These are phyloP conservation scores for Girardinus metallicus DNA, from an alignment of 2,797 vertebrate genomes.

Conservation along the genomic window DNA sequence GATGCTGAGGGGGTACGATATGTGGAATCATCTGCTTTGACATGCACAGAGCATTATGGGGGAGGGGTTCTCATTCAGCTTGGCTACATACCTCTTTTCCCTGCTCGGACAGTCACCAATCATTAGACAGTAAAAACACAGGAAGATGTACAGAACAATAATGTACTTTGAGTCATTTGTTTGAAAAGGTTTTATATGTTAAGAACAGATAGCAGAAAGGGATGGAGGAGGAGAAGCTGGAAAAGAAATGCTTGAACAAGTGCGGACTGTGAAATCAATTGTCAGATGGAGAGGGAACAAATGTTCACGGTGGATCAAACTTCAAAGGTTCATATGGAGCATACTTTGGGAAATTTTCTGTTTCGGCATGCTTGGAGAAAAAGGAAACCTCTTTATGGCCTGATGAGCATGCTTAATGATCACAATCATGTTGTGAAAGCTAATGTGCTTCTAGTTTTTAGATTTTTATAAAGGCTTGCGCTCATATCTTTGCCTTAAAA, in stretches of 20 bases:
- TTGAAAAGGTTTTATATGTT: slow-evolving; percentile 49
- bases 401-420: slow-evolving; percentile 81
- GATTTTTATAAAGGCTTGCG: slow-evolving; percentile 28
- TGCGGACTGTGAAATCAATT: slow-evolving; percentile 73
- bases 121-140: slow-evolving; percentile 96
- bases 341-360: slow-evolving; percentile 70
- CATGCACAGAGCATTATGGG: slow-evolving; percentile 92
- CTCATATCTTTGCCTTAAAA: slow-evolving; percentile 54
- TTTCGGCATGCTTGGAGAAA: slow-evolving; percentile 77
- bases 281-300: slow-evolving; percentile 73
- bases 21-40: slow-evolving; percentile 77
- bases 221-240: slow-evolving; percentile 74
- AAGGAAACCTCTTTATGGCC: slow-evolving; percentile 74
- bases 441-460: slow-evolving; percentile 58
- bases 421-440: slow-evolving; percentile 76
- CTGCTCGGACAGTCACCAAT: slow-evolving; percentile 96
- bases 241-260: slow-evolving; percentile 73
- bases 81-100: slow-evolving; percentile 99
- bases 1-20: slow-evolving; percentile 74
- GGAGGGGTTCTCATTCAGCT: slow-evolving; percentile 83
- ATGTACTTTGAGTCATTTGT: slow-evolving; percentile 85
- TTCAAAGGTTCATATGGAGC: slow-evolving; percentile 76
- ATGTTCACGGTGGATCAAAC: slow-evolving; percentile 76
- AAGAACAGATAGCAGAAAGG: slow-evolving; percentile 68
- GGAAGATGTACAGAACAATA: slow-evolving; percentile 85